Base-by-base conservation (phyloP, 2,113 vertebrate species). In the Bos javanicus region DNA sequence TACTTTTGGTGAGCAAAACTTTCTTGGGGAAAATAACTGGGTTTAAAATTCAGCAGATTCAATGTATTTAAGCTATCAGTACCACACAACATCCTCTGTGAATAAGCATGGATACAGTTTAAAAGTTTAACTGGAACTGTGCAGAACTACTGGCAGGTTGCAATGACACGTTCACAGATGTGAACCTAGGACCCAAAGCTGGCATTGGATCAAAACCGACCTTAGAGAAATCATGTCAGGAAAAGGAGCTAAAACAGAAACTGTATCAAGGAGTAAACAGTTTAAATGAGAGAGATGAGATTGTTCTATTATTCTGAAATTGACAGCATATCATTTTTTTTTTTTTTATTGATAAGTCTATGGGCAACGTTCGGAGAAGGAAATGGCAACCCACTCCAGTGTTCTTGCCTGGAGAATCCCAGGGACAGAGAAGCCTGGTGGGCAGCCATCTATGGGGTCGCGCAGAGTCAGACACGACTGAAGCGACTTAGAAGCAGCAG, bases 1-100 rank as follows among this genome's bases (percentile, higher is more conserved):
- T 97, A 30, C 39, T 94, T 98, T 95, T 62, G 33, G 16, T 88
- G 85, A 96, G 33, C 76, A 78, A 91, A 93, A 56, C 91, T 90
- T 91, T 57, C 12, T 25, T 81, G 57, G 25, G 62, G 62, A 9
- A 54, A 54, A 64, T 19, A 67, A 46, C n/a, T 28, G 90, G 17
- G 23, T 89, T 43, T 95, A 43, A 56, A 95, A 88, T 83, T 89
- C 12, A 87, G 89, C 36, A 97, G n/a, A 56, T 64, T 64, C 6
- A 36, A 9, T 91, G 50, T 57, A 60, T 56, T 92, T 93, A 30
- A 94, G 94, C 54, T 93, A 13, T 89, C 25, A 50, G 25, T 97
- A 74, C 39, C 30, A 64, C 46, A 87, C 11, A 84, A 12, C 50
- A 59, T 91, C 48, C 30, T 97, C 19, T 91, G 46, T 88, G 74